Evolutionary conservation across 2,113 vertebrate species (phyloP), one percentile per base, ranked within the genome.

Genomic region (Nycticorax nycticorax): DNA sequence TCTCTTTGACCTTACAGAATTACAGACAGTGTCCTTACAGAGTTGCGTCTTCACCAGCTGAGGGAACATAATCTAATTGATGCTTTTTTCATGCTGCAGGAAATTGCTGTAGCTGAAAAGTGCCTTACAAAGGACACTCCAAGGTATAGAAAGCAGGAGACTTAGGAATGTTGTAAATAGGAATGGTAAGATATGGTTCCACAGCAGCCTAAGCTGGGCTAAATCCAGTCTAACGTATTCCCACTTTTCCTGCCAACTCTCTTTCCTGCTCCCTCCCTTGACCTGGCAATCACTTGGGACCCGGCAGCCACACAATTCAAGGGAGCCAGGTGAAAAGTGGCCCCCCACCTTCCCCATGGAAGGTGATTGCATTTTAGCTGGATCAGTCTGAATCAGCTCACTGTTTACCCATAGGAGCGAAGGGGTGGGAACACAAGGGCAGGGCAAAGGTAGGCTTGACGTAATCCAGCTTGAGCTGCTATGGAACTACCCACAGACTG

Each of bases 391-490:
- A 89, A 30, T 62, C 39, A 76, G 14, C 57, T 87, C 62, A 1
- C 7, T 0, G 74, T 89, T 21, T 87, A 3, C 23, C 52, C 14
- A 16, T 52, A 26, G 59, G 74, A 88, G 43, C 0, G 0, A 63
- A 78, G 64, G 86, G 77, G 80, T 92, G 93, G 90, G 59, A 85
- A 35, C 68, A 6, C 35, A 14, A 74, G 55, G 72, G 89, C 87
- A 82, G 96, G 85, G 74, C 92, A 82, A 96, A 96, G 80, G 93
- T 79, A 94, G 71, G 12, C n/a, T 71, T 93, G 89, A 89, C 10
- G 32, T 94, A 76, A 95, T 79, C 32, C 66, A 79, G 5, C 3
- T 13, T 14, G 74, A 64, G 81, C 60, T 89, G 74, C 81, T 82
- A 10, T 57, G 89, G 85, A 93, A 75, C 77, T 82, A 28, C 86